Evolutionary conservation across 2,888 invertebrate species (phyloP).

Genomic region (Meteorus colon): DNA sequence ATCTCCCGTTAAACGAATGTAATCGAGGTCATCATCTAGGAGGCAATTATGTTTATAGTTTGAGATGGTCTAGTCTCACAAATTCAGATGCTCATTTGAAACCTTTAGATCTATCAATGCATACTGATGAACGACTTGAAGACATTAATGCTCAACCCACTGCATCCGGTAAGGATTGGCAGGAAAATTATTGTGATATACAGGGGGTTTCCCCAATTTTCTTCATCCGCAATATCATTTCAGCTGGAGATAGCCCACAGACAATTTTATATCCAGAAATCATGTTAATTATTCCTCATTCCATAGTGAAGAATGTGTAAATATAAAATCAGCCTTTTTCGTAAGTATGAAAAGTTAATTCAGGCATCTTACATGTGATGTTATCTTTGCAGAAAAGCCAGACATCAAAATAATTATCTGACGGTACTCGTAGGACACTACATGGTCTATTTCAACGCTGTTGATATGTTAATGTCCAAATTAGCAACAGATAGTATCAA

Average conservation of each 20-base stretch:
- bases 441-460: neutral
- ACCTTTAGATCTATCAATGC: neutral
- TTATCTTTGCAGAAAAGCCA: neutral
- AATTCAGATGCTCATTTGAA: neutral
- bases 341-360: neutral
- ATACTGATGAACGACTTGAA: neutral
- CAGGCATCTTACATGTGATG: neutral
- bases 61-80: neutral
- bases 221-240: no score
- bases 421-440: neutral
- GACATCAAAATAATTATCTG: neutral
- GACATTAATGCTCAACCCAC: no score
- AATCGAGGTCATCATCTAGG: neutral
- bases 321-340: neutral
- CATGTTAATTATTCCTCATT: no score
- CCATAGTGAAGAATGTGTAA: neutral
- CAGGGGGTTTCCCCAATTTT: no score
- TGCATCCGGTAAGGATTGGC: no score
- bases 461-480: neutral
- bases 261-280: no score
- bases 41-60: neutral
- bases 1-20: neutral
- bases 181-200: no score
- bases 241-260: no score
- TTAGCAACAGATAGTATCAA: neutral